Evolutionary conservation across 35 echinoderm and acorn worm species (phyloP), one percentile per base, ranked within the genome.

Genomic region (Anneissia japonica): DNA sequence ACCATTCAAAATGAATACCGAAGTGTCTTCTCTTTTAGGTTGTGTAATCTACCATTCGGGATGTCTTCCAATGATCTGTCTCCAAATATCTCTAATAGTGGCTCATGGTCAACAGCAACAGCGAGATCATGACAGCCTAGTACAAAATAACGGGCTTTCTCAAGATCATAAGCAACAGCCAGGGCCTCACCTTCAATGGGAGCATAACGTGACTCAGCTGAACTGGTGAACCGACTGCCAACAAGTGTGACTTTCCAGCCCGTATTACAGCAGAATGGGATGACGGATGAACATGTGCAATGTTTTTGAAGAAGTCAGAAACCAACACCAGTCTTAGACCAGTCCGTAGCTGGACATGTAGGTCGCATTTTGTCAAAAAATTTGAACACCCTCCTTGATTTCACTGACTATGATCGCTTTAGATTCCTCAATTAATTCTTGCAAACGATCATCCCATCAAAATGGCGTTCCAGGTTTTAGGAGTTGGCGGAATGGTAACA

Each of bases 221-320:
- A 33, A 2, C 21, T 38, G 0, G 81, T 74, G 37, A 83, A 83
- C 3, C 72, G 81, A 76, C 89, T 80, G 4, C 89, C 89, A 28
- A 86, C 89, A 23, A 81, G 89, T 14, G 83, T 90, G 4, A 90
- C 39, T 23, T 32, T 90, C 88, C 88, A 90, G 36, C 88, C 88
- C 26, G 64, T 43, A 37, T 85, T 79, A 46, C 89, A 85, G 45
- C 89, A 90, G 35, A 86, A 86, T 38, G 89, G 89, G 3, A 35
- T 72, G 46, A 34, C 23, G 21, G 3, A 40, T 1, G 46, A 3
- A 75, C 89, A 91, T 31, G 23, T 77, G 26, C 89, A 91, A 37
- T 90, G 88, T 46, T 90, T 77, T 36, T 90, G 88, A 17, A 90
- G 81, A n/a, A 90, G 79, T 73, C 80, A 90, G 81, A 84, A 90